These are phyloP conservation scores for Oligia latruncula DNA, from an alignment of 2,888 invertebrate species.

Conservation along the genomic window DNA sequence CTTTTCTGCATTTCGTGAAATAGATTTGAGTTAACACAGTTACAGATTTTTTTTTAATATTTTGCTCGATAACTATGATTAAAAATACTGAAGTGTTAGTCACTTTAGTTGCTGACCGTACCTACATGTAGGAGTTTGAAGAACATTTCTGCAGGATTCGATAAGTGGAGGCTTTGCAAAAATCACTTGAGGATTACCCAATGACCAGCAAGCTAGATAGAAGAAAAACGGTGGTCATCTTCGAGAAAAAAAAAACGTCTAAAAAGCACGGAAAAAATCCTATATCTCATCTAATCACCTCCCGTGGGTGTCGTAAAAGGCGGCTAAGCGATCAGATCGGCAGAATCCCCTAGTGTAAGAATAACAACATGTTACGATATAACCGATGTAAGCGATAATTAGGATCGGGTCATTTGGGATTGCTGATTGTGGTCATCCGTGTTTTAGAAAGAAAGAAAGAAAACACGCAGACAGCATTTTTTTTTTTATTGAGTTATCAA, in stretches of 20 bases:
- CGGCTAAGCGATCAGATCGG: constrained; percentile 35
- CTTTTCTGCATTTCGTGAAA: too few relatives aligned
- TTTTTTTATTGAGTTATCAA: neutral
- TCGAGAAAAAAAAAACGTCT: constrained; percentile 4
- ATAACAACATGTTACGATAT: constrained; percentile 24
- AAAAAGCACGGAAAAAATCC: constrained; percentile 17
- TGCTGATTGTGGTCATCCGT: neutral
- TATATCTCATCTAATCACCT: constrained; percentile 47
- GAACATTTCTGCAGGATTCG: neutral
- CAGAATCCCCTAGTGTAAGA: constrained; percentile 27
- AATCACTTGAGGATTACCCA: neutral
- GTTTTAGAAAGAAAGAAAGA: too few relatives aligned
- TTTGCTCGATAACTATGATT: too few relatives aligned
- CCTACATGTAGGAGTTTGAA: neutral
- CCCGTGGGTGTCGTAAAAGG: constrained; percentile 52
- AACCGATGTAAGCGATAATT: constrained; percentile 25
- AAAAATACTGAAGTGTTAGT: neutral
- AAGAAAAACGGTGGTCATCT: neutral
- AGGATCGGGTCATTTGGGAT: constrained; percentile 9
- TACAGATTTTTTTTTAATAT: too few relatives aligned
- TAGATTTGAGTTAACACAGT: too few relatives aligned
- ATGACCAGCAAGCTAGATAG: constrained; percentile 13
- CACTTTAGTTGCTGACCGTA: too few relatives aligned
- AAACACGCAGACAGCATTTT: too few relatives aligned
- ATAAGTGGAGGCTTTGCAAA: neutral